Evolutionary conservation across 1,140 invertebrate species (phyloP).

Genomic region (Cyclina sinensis): DNA sequence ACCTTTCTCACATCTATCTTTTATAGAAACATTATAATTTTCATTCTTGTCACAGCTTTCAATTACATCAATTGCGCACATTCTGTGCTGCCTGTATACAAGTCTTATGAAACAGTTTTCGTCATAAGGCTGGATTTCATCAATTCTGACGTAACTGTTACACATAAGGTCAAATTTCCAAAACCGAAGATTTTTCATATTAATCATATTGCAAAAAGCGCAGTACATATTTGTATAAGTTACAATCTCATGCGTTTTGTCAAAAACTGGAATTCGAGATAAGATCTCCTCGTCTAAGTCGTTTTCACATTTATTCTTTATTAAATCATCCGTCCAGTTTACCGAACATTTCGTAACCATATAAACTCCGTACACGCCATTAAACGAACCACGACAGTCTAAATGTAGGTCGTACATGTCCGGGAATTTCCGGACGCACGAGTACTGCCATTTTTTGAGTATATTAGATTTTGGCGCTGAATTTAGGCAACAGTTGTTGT

Average conservation of each 20-base stretch:
- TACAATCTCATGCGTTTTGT: background rate
- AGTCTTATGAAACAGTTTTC: background rate
- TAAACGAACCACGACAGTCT: background rate
- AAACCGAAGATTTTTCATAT: background rate
- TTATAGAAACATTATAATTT: background rate
- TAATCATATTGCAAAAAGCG: background rate
- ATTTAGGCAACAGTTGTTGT: background rate
- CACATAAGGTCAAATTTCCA: conserved; percentile 10
- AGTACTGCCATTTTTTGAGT: background rate
- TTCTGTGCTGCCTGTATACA: background rate
- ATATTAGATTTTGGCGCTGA: background rate
- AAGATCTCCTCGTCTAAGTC: background rate
- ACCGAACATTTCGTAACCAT: background rate
- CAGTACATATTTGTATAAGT: conserved; percentile 2
- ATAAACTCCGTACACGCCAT: background rate
- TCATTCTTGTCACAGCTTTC: background rate
- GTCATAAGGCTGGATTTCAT: background rate
- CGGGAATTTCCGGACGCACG: background rate
- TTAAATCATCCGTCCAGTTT: background rate
- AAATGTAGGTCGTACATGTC: conserved; percentile 3
- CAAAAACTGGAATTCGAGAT: background rate
- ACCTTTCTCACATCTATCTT: background rate
- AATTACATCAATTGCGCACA: background rate
- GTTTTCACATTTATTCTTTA: background rate
- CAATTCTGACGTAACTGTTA: background rate